Conservation (phyloP, 2,888 invertebrate species). For the Drosophila histrio region DNA sequence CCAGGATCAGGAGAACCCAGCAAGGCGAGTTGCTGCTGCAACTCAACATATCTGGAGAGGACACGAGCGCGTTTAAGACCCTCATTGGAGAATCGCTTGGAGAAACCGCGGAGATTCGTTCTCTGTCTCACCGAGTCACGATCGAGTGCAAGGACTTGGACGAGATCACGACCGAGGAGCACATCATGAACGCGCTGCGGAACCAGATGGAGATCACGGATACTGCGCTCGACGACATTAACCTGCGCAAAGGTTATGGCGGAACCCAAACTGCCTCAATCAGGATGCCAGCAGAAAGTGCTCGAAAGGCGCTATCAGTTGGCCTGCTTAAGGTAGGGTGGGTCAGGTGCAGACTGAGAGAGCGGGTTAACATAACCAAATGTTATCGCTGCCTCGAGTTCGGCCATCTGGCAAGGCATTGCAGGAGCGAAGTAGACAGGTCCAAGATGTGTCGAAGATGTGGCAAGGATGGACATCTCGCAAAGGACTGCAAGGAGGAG, state of each 20-base stretch:
- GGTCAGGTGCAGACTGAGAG: background rate
- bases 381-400: slow-evolving; percentile 1
- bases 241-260: background rate
- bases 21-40: background rate
- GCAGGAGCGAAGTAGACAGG: background rate
- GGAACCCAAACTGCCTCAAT: background rate
- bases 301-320: background rate
- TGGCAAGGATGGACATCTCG: no score
- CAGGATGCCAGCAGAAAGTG: background rate
- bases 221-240: no score
- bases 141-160: no score
- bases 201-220: background rate
- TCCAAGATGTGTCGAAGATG: background rate
- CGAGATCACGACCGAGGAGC: background rate
- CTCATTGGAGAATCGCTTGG: background rate
- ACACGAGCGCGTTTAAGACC: background rate
- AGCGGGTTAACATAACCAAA: background rate
- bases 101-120: background rate
- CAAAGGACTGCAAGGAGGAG: no score
- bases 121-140: no score
- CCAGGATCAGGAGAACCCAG: background rate
- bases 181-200: background rate
- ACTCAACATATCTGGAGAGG: background rate
- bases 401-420: background rate
- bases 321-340: background rate